Base-by-base conservation (phyloP, 1,140 invertebrate species). In the Drosophila tristis region DNA sequence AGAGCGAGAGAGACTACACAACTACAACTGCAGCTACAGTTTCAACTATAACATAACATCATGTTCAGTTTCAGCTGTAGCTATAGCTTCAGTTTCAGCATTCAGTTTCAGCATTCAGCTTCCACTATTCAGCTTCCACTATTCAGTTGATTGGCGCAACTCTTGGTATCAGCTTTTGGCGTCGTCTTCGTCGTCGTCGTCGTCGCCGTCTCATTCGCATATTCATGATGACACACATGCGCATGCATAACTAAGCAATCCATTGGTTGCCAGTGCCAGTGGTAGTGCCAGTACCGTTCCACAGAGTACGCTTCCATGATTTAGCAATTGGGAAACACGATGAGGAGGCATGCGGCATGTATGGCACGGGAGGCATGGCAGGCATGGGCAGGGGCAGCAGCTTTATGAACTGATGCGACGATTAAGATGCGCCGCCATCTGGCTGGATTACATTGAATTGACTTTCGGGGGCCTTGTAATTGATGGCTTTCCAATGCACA, bases 191-290 rank as follows among this genome's bases (percentile, higher is more conserved):
- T 39, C 35, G 4, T 5, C 11, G 35, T 39, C 35, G 4, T 39
- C 11, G 35, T 35, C 9, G 31, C 11, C 31, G 31, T 39, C 35
- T 39, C 35, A 74, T 71, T 64, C 62, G 48, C 61, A 87, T 86
- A 87, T 87, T 87, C 82, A 86, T 87, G 82, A 75, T 86, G 72
- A 84, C 78, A 81, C 62, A 74, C 80, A 81, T 87, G 82, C 76
- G 82, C 82, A 86, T 86, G 75, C 82, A 86, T 86, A 86, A 86
- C 59, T 82, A 87, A 86, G 70, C 50, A 75, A 76, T 68, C 55
- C 43, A 39, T 39, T 39, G 35, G 35, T 13, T 39, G 35, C 11
- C 35, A 39, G 35, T 29, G 26, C 0, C 1, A 29, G 26, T 29
- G 5, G 5, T 6, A 29, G 26, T 39, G 35, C 9, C 31, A 35